A percentile compares a stretch with the other conserved stretches of the same genome.
Evolutionary conservation across 2,113 vertebrate species (phyloP).

Genomic region (Sphaerodactylus townsendi): DNA sequence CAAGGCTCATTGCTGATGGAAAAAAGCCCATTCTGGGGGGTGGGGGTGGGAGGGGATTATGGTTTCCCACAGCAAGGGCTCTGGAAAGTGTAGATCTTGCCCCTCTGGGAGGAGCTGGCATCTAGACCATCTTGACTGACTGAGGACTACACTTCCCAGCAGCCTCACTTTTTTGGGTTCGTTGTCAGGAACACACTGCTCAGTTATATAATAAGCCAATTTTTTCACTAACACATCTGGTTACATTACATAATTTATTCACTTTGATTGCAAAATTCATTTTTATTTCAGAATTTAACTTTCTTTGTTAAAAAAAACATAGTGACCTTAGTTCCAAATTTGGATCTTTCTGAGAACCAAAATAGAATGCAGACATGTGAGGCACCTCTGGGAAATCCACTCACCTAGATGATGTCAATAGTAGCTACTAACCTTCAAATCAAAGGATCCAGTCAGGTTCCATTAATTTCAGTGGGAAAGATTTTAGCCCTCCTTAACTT

Average conservation of each 20-base stretch:
- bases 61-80: too few relatives aligned
- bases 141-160: too few relatives aligned
- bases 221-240: background rate
- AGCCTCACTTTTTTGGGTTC: too few relatives aligned
- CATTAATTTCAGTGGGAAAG: background rate
- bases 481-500: background rate
- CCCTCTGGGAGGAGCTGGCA: too few relatives aligned
- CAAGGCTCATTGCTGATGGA: too few relatives aligned
- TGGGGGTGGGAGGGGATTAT: too few relatives aligned
- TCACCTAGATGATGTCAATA: background rate
- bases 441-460: background rate
- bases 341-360: background rate
- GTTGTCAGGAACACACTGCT: too few relatives aligned
- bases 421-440: background rate
- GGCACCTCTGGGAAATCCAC: background rate
- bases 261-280: background rate
- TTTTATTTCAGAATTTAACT: background rate
- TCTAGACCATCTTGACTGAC: too few relatives aligned
- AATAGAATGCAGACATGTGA: background rate
- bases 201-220: background rate
- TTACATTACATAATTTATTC: background rate
- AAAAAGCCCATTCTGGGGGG: too few relatives aligned
- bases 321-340: background rate
- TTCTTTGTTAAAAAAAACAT: background rate
- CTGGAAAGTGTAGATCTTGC: too few relatives aligned